Base-by-base conservation (phyloP, 2,888 invertebrate genomes). In the Diplazon laetatorius region DNA sequence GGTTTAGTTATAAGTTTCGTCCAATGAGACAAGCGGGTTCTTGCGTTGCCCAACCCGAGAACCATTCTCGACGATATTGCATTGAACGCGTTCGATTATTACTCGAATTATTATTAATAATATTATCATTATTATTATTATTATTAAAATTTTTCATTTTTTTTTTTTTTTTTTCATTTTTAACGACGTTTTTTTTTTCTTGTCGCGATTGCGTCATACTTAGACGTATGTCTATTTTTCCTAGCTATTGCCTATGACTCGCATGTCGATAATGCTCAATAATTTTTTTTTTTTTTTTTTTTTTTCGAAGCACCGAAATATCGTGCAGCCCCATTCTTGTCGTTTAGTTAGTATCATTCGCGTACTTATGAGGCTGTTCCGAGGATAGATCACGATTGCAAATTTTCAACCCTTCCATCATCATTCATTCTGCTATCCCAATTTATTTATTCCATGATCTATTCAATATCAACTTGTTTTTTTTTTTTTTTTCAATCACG, bases 281-380 rank as follows among this genome's bases (percentile, higher is more conserved):
- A 46, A 42, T 22, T 63, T 46, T 20, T 48, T 46, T 22, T 46
- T 37, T 48, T 35, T 22, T 39, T 37, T 39, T 60, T 74, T 74
- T 44, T 48, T 12, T 14, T 65, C 9, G 20, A 35, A 65, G 50
- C 50, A 35, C 20, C 12, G 50, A 70, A 22, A 50, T 12, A 18
- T 20, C 39, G 66, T 59, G 30, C 59, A 76, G 55, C 39, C 60
- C 9, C 50, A 48, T 60, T 63, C 20, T 66, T 59, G 46, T 66
- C 52, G 44, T 55, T 66, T 72, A 72, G 35, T 75, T 83, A 84
- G 82, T 55, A 73, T 82, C 74, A 82, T 82, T 82, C 84, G 76
- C 81, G 83, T 83, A 85, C 84, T 85, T 85, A 84, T 66, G 74
- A 82, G 66, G 30, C 70, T 71, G 50, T 52, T 71, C 12, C 30